Base-by-base conservation (phyloP, 2,888 invertebrate species). In the Cabera pusaria region DNA sequence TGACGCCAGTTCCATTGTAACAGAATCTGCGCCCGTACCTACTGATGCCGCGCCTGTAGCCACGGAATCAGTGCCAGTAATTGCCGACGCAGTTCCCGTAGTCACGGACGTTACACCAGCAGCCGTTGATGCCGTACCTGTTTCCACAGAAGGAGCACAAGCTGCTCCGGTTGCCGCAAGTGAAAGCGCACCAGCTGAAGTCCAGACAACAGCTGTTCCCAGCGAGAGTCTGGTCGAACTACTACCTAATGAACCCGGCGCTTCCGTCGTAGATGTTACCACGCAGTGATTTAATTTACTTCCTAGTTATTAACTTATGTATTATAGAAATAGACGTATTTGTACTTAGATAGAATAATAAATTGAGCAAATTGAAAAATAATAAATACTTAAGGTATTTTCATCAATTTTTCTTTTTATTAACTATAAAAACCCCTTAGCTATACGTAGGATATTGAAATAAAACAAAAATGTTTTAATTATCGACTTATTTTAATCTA, bases 251-350 rank as follows among this genome's bases (percentile, higher is more conserved):
- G 84, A 85, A 58, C 43, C 59, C 1, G 83, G 78, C 20, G 84
- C 86, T 8, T 52, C 72, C 6, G 57, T 86, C 6, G 55, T 86
- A 35, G 81, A 84, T 45, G 65, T 84, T 33, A 65, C 64, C 18
- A 50, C 64, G 32, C 84, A 84, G 52, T 72, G 47, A 71, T 29
- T 19, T 38, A 33, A 37, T 38, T 37, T 23, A 26, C 33, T 20
- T 40, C 27, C 18, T 40, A 46, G 43, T 45, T 18, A 35, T 38
- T 48, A 32, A 42, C 32, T 32, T 41, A 39, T 34, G 19, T 52
- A 34, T 49, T 43, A 44, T 53, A 45, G 17, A 35, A 36, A 49
- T 52, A 42, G 35, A 36, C 37, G 26, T 49, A 44, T 34, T 6
- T 16, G 18, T 44, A 51, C 39, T 57, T 47, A 56, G 50, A 54